Percentiles rank a stretch among this genome's conserved stretches.
Evolutionary conservation across 2,888 invertebrate genomes (phyloP).

Genomic region (Heliconius sara): DNA sequence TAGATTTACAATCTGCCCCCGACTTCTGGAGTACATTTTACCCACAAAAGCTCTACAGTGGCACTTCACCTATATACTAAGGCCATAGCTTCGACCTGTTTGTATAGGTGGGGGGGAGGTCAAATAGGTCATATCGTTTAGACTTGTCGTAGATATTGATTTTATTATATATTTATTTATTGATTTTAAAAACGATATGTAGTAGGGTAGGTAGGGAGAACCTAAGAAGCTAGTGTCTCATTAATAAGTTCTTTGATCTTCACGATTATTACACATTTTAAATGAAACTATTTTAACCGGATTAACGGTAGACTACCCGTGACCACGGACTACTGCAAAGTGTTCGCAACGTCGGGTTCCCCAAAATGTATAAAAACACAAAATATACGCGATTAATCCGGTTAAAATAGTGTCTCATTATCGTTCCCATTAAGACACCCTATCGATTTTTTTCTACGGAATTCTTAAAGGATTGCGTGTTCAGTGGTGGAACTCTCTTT

Average conservation of each 20-base stretch:
- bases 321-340: no score
- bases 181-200: no score
- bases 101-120: slow-evolving; percentile 23
- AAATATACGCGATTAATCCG: no score
- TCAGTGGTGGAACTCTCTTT: not conserved
- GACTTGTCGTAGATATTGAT: not conserved
- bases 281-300: no score
- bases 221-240: not conserved
- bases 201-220: not conserved
- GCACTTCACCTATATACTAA: slow-evolving; percentile 67
- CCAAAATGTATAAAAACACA: no score
- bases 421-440: not conserved
- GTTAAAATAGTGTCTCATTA: not conserved
- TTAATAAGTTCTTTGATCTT: no score
- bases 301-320: no score
- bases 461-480: no score
- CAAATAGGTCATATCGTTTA: slow-evolving; percentile 26
- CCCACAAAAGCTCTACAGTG: slow-evolving; percentile 52
- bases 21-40: slow-evolving; percentile 24
- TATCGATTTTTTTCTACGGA: no score
- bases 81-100: slow-evolving; percentile 47
- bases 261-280: no score
- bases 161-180: no score
- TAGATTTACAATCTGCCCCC: slow-evolving; percentile 12
- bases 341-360: no score